Base-by-base conservation (phyloP, 1,140 invertebrate species). In the Ylistrum balloti region DNA sequence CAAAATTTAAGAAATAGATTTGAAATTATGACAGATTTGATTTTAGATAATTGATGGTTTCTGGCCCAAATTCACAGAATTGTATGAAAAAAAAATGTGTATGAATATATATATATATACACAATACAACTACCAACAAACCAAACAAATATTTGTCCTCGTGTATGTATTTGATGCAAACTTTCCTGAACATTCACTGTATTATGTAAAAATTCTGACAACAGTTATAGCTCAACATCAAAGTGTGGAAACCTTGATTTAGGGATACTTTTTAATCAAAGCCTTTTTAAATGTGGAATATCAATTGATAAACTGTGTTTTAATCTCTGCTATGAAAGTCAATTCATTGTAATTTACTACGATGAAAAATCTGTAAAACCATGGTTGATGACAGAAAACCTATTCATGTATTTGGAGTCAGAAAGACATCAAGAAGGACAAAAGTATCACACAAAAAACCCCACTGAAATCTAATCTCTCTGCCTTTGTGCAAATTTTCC, bases 401-500 rank as follows among this genome's bases (percentile, higher is more conserved):
- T n/a, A 74, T 74, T 74, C 22, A 74, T 74, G 56, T 74, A 28
- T 74, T 28, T 74, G 56, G 28, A 74, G 56, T 5, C 56, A 48
- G 56, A 74, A 74, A 28, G 56, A 74, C 56, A 74, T 28, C 5
- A n/a, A 74, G 20, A 28, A 74, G n/a, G 56, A 74, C 56, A 74
- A 28, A 74, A 11, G n/a, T 7, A 13, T 74, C n/a, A 28, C 56
- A 11, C 56, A 74, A 22, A 74, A 22, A 74, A 74, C n/a, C n/a
- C 9, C n/a, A n/a, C 22, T 74, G 56, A 74, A 74, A 74, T 74
- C 56, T 74, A 74, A 74, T 74, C 56, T 74, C 56, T 74, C 56
- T 74, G 56, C 56, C 56, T 74, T 45, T 74, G 56, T 28, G n/a
- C 56, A 74, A 74, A 74, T 74, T 74, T 74, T 74, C 56, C 56